Evolutionary conservation across 2,113 vertebrate species (phyloP).

Genomic region (Takifugu flavidus): DNA sequence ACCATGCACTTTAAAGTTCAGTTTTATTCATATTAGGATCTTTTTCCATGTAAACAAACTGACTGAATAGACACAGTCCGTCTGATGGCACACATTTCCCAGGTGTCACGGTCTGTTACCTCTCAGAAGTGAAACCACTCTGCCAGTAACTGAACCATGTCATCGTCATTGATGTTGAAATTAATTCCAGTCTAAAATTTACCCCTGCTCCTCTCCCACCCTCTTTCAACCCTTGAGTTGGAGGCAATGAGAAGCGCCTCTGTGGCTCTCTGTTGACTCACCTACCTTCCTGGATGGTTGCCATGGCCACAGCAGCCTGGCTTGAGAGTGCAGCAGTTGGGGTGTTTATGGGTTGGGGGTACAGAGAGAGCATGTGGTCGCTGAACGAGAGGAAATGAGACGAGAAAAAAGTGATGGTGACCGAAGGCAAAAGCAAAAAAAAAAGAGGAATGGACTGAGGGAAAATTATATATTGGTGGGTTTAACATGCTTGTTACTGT

Average conservation of each 20-base stretch:
- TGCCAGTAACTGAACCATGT: no score
- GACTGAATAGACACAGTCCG: no score
- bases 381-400: slow-evolving; percentile 21
- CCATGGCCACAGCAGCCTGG: slow-evolving; percentile 44
- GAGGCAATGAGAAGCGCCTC: slow-evolving; percentile 32
- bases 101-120: no score
- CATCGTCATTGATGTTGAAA: no score
- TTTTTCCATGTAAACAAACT: no score
- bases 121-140: no score
- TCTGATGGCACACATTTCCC: no score
- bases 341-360: slow-evolving; percentile 18
- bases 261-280: slow-evolving; percentile 54
- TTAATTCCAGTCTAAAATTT: no score
- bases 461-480: slow-evolving; percentile 19
- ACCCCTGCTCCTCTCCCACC: not conserved
- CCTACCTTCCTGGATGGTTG: slow-evolving; percentile 43
- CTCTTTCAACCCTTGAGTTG: slow-evolving; percentile 13
- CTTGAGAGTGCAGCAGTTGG: slow-evolving; percentile 49
- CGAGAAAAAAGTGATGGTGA: slow-evolving; percentile 17
- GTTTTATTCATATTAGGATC: no score
- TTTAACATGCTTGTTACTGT: slow-evolving; percentile 4
- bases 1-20: no score
- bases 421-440: not conserved
- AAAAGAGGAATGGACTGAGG: not conserved
- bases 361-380: slow-evolving; percentile 3